Evolutionary conservation across 2,797 vertebrate species (phyloP), one percentile per base, ranked within the genome.

Genomic region (Cyprinella venusta): DNA sequence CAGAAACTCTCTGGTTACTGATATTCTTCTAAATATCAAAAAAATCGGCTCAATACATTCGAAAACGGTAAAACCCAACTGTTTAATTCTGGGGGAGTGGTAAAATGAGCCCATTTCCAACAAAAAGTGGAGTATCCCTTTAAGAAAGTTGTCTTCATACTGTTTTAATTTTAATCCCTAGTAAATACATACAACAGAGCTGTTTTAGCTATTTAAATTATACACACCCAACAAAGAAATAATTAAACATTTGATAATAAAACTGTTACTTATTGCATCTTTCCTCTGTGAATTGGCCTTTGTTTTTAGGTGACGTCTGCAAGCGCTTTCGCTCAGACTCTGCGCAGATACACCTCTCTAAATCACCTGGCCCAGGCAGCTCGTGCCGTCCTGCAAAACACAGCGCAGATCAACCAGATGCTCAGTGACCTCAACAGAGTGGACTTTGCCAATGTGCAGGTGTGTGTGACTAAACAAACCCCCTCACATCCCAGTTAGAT

Each of bases 391-490:
- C 95, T 98, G 76, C 97, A 98, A 93, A 98, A 98, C 92, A 97
- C 97, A 0, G 96, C 97, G 0, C 97, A 98, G 92, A 98, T 98
- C 91, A 98, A 95, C 93, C 97, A 98, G 94, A 98, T 98, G 97
- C 95, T 98, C 76, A 97, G 96, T 0, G 97, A 98, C 91, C 96
- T 98, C 88, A 98, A 98, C 91, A 94, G 97, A 0, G 97, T 98
- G 1, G 97, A 98, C 91, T 98, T 98, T 88, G 96, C 97, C 42
- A 98, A 98, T 18, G 97, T 98, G 69, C 97, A 98, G 96, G 97
- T 98, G 72, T 48, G 72, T 72, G 80, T 61, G n/a, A 45, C 24
- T 1, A 15, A 24, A 78, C 40, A 64, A 24, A 24, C 24, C 10
- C 42, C 36, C 65, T 52, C 30, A 24, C 5, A 1, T 30, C 33